Conservation (phyloP, 2,113 vertebrate species). For the Spea bombifrons region DNA sequence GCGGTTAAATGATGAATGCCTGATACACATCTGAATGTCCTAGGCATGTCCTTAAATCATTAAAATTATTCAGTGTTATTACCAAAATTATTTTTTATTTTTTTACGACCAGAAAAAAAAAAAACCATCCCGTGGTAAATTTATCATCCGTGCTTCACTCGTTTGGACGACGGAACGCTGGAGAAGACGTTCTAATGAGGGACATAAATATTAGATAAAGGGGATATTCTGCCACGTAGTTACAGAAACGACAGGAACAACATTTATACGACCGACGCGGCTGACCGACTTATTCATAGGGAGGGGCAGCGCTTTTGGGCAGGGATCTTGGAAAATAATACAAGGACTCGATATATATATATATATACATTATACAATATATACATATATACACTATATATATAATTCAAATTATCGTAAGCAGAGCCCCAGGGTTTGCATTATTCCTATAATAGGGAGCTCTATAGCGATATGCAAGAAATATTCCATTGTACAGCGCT, state of each 20-base stretch:
- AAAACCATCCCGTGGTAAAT: not conserved
- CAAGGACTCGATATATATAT: too few species aligned
- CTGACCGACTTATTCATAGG: not conserved
- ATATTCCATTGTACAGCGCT: too few species aligned
- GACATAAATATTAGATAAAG: not conserved
- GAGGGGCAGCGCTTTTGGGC: not conserved
- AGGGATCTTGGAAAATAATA: too few species aligned
- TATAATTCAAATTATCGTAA: too few species aligned
- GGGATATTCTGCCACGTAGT: too few species aligned
- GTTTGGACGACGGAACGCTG: not conserved
- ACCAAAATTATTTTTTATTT: not conserved
- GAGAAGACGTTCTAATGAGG: not conserved
- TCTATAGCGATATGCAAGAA: too few species aligned
- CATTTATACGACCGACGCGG: too few species aligned
- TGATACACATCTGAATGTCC: not conserved
- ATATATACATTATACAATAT: too few species aligned
- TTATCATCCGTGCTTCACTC: not conserved
- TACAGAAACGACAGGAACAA: too few species aligned
- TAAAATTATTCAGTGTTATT: not conserved
- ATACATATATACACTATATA: too few species aligned
- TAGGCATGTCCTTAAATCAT: not conserved
- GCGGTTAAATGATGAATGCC: slow-evolving; percentile 11
- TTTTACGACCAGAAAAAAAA: not conserved
- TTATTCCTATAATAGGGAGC: too few species aligned
- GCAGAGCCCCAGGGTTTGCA: too few species aligned